phyloP scores from a whole-genome alignment of 2,797 vertebrate species.

The Avahi laniger region DNA sequence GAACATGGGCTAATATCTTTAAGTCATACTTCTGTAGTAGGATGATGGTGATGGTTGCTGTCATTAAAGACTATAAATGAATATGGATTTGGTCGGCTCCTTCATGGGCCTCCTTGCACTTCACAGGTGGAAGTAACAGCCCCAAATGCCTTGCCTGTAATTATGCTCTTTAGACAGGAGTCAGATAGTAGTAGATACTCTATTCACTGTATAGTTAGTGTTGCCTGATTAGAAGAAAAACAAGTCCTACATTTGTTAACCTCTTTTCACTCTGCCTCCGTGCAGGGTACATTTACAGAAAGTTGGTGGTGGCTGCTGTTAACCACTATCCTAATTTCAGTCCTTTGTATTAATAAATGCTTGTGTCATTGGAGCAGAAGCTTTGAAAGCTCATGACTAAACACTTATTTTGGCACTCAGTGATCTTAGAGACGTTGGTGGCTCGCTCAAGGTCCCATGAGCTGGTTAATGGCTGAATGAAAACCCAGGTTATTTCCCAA shows the following conservation, averaged over 20 bases:
- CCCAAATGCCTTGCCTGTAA: background rate
- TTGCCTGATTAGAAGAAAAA: background rate
- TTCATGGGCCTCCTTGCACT: background rate
- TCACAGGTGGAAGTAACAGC: background rate
- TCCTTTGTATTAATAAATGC: background rate
- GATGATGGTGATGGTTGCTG: background rate
- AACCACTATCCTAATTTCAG: background rate
- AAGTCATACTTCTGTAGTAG: background rate
- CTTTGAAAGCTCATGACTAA: background rate
- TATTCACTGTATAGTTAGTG: background rate
- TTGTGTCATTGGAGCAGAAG: background rate
- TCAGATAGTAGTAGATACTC: background rate
- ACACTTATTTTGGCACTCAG: background rate
- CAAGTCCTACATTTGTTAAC: background rate
- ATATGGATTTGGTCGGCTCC: background rate
- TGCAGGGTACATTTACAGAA: background rate
- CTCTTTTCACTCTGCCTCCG: background rate
- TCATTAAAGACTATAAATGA: background rate
- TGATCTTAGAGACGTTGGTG: slow-evolving; percentile 2
- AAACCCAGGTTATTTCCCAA: slow-evolving; percentile 56
- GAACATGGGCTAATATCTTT: background rate
- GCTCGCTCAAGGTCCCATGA: background rate
- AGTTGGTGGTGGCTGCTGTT: accelerated
- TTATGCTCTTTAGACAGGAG: background rate
- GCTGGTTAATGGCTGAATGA: background rate